Base-by-base conservation (phyloP, 2,888 invertebrate genomes). In the Nemotelus nigrinus region DNA sequence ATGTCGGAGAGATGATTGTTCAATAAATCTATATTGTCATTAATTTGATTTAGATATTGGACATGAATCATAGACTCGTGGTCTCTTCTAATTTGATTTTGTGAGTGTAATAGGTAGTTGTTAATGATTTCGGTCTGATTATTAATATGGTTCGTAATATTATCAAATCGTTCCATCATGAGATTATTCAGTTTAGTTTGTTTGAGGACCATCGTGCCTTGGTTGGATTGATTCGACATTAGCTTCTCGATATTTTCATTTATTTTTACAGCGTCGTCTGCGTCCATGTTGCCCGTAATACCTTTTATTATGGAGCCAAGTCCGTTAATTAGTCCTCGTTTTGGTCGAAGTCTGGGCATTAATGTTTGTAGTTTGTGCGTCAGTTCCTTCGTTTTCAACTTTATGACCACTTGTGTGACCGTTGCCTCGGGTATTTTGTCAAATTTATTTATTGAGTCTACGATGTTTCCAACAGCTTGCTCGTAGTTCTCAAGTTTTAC, bases 261-360 rank as follows among this genome's bases (percentile, higher is more conserved):
- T 41, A 77, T 68, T 44, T 58, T 1, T 47, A 58, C n/a, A 4
- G 68, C 77, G 58, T 77, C 77, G 7, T 77, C 58, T 25, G 65
- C 68, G 41, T 77, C 68, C 77, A 77, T 77, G 48, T 77, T 77
- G 3, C 58, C 60, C 3, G 77, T 68, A 45, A 77, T 77, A 43
- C 41, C 39, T 45, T 77, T 77, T 67, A 77, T 77, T 45, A 77
- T 3, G 4, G 77, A 57, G 7, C 77, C 57, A 2, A 77, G 6
- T 7, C 76, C 76, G 45, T 76, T 53, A 39, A 76, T 65, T 50
- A 77, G 47, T 45, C 68, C 77, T 68, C 77, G 44, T 68, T 68
- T 77, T 3, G 4, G 50, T 57, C 77, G 64, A 25, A 50, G 45
- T 45, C n/a, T 68, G 6, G 77, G 77, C 10, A 68, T n/a, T 8